These are phyloP conservation scores for Gnathonemus echidnorhynchus DNA, from an alignment of 2,113 vertebrate genomes.

Conservation along the genomic window DNA sequence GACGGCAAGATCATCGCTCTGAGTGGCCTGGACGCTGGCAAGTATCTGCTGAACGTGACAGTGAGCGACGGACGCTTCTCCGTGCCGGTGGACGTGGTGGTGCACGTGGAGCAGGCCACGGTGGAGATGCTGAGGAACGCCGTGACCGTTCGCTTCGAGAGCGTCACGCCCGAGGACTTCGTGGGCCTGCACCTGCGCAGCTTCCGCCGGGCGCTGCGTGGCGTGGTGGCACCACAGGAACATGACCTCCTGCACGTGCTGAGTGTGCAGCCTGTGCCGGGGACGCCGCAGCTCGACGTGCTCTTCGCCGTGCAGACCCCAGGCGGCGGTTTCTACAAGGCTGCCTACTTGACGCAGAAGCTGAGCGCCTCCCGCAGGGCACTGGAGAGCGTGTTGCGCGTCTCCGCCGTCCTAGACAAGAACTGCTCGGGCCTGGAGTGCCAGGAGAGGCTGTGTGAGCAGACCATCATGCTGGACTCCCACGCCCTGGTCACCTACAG, in stretches of 20 bases:
- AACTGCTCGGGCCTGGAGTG: conserved; percentile 94
- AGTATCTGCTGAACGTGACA: conserved; percentile 80
- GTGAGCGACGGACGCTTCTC: conserved; percentile 91
- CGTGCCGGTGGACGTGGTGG: conserved; percentile 76
- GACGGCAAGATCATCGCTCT: conserved; percentile 92
- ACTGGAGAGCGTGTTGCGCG: conserved; percentile 81
- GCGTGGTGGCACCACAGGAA: conserved; percentile 70
- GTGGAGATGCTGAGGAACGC: conserved; percentile 82
- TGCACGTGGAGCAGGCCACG: conserved; percentile 80
- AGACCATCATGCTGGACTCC: conserved; percentile 81
- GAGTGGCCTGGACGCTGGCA: conserved; percentile 81
- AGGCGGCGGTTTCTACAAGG: conserved; percentile 76
- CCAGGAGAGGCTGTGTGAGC: conserved; percentile 83
- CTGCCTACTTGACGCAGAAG: conserved; percentile 90
- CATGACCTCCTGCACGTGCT: conserved; percentile 81
- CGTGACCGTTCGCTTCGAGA: conserved; percentile 88
- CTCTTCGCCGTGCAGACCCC: conserved; percentile 79
- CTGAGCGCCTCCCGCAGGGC: conserved; percentile 76
- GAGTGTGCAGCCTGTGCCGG: conserved; percentile 83
- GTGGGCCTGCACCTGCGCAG: conserved; percentile 79
- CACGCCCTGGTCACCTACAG: conserved; percentile 87
- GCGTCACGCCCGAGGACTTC: conserved; percentile 81
- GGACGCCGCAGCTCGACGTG: conserved; percentile 86
- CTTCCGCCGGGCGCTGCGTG: conserved; percentile 71
- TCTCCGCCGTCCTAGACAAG: conserved; percentile 88